Evolutionary conservation across 2,797 vertebrate genomes (phyloP).

Genomic region (Strix occidentalis): DNA sequence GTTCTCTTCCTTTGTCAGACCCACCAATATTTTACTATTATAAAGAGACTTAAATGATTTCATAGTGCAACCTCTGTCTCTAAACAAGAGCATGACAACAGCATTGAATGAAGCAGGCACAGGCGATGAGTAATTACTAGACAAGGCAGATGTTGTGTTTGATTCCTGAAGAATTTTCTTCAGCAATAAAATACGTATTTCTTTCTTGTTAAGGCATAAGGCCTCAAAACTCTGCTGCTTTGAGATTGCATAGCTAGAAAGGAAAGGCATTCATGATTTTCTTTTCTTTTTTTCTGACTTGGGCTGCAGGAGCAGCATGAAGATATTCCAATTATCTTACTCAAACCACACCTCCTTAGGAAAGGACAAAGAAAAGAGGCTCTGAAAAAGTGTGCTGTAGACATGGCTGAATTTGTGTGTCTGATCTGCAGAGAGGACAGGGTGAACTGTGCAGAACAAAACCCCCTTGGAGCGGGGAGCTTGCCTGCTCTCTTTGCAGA

Average conservation of each 20-base stretch:
- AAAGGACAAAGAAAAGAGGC: neutral
- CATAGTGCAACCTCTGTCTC: neutral
- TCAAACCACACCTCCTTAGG: neutral
- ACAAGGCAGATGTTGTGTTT: neutral
- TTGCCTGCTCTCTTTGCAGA: rapidly evolving
- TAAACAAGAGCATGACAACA: neutral
- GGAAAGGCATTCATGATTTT: neutral
- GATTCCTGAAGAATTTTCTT: neutral
- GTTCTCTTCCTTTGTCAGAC: neutral
- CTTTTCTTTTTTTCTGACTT: neutral
- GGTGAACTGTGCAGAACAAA: neutral
- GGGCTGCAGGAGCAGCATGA: neutral
- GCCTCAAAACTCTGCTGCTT: neutral
- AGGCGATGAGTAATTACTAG: neutral
- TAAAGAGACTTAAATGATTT: neutral
- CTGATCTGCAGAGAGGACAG: neutral
- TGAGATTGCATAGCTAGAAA: neutral
- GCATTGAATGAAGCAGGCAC: neutral
- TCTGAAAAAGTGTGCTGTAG: neutral
- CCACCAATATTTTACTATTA: neutral
- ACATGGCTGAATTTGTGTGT: neutral
- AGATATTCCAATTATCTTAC: neutral
- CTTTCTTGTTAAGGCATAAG: neutral
- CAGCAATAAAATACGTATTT: neutral
- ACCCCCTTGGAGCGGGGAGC: rapidly evolving